A percentile compares a stretch with the other conserved stretches of the same genome.
Evolutionary conservation across 2,113 vertebrate genomes (phyloP).

Genomic region (Ornithorhynchus anatinus): DNA sequence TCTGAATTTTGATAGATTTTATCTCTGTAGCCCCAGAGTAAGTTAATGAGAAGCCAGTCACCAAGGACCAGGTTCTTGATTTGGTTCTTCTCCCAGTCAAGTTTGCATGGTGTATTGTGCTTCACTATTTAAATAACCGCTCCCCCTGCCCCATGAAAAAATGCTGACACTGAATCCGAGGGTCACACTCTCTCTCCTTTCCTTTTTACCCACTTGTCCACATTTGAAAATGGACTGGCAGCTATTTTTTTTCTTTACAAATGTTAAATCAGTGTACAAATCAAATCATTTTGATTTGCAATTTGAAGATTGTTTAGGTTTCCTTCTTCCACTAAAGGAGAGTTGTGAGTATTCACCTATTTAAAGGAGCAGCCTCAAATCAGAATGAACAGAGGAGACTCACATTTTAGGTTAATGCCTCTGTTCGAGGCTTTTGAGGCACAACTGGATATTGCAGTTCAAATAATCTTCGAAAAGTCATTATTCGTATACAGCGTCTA

Average conservation of each 20-base stretch:
- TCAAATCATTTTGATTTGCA: slow-evolving; percentile 1
- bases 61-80: too few species aligned
- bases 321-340: background rate
- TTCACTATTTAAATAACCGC: background rate
- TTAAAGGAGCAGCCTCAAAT: accelerated
- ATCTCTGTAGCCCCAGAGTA: too few species aligned
- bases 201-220: background rate
- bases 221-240: background rate
- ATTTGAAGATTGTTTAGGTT: background rate
- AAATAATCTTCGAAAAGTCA: background rate
- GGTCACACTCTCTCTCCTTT: background rate
- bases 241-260: too few species aligned
- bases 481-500: background rate
- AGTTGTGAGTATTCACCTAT: background rate
- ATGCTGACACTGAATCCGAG: background rate
- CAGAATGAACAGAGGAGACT: background rate
- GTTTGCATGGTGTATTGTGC: background rate
- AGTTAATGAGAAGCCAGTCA: too few species aligned
- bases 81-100: background rate
- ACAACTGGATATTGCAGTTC: background rate
- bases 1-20: too few species aligned
- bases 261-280: background rate
- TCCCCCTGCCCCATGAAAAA: background rate
- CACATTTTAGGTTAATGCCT: background rate
- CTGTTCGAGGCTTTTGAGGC: background rate